These are phyloP conservation scores for Xenopus tropicalis DNA, from an alignment of 2,113 vertebrate species.

Conservation along the genomic window UCB_Xtro_10.0 CM004447.2:12408001-12408500, in stretches of 20 bases:
- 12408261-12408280: conserved; percentile 6
- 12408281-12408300: conserved; percentile 37
- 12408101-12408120: conserved; percentile 34
- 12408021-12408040: conserved; percentile 26
- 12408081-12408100: conserved; percentile 35
- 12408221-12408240: conserved; percentile 37
- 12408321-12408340: conserved; percentile 29
- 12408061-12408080: conserved; percentile 37
- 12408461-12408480: too few species aligned
- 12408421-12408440: too few species aligned
- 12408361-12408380: conserved; percentile 25
- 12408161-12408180: conserved; percentile 35
- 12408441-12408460: too few species aligned
- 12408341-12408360: conserved; percentile 33
- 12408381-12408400: background rate
- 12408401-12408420: too few species aligned
- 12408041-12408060: conserved; percentile 42
- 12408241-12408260: conserved; percentile 41
- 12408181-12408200: conserved; percentile 8
- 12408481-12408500: too few species aligned
- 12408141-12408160: conserved; percentile 45
- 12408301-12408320: background rate
- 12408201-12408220: background rate
- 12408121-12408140: conserved; percentile 35
- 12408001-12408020: background rate